A percentile compares a stretch with the other conserved stretches of the same genome.
These are phyloP conservation scores for Rhipidura dahli DNA, from an alignment of 2,113 vertebrate species.

Conservation along the genomic window DNA sequence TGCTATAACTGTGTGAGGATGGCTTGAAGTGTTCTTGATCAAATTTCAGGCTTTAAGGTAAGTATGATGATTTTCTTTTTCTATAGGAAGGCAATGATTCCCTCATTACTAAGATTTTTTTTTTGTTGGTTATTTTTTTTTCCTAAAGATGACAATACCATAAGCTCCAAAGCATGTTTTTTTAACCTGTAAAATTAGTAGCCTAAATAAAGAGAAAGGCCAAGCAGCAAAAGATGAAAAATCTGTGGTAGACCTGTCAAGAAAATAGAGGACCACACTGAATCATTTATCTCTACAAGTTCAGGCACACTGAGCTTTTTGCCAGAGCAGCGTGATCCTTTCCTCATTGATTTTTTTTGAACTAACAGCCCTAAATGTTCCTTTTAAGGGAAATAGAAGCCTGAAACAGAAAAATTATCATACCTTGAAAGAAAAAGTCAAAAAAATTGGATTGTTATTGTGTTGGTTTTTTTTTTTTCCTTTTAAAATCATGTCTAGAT, in stretches of 20 bases:
- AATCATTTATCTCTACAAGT: neutral
- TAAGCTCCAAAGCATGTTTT: neutral
- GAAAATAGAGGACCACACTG: neutral
- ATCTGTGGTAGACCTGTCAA: neutral
- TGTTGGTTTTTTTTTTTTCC: neutral
- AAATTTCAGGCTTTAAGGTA: neutral
- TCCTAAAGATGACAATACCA: neutral
- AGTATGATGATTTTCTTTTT: neutral
- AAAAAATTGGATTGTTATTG: neutral
- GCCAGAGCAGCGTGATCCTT: neutral
- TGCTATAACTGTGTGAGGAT: neutral
- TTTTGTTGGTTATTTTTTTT: neutral
- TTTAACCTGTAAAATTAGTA: neutral
- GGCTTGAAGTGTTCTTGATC: neutral
- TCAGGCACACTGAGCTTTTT: neutral
- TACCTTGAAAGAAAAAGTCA: neutral
- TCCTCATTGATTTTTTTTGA: neutral
- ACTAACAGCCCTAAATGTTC: neutral
- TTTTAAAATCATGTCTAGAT: neutral
- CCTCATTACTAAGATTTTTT: neutral
- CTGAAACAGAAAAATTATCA: neutral
- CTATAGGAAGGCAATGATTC: neutral
- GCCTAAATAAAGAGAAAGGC: neutral
- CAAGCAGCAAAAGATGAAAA: neutral
- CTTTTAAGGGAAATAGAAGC: neutral